phyloP scores from a whole-genome alignment of 2,888 invertebrate genomes.

The Athalia circularis region DNA sequence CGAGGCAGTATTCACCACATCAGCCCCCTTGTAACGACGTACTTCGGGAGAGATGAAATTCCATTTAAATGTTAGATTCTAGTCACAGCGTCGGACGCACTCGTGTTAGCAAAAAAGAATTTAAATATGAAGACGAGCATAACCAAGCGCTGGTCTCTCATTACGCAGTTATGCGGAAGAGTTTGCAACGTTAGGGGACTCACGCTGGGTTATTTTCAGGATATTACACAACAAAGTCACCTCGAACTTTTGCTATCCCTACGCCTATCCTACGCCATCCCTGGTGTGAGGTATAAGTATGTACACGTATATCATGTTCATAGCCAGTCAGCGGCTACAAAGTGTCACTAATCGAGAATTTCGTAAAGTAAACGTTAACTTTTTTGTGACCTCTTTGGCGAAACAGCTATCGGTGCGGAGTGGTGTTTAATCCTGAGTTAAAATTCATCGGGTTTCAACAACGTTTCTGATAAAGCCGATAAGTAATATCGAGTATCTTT shows the following conservation, averaged over 20 bases:
- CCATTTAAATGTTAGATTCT: conserved; percentile 27
- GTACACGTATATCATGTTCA: conserved; percentile 6
- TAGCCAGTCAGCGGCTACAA: conserved; percentile 20
- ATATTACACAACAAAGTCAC: conserved; percentile 33
- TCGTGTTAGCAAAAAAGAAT: not conserved
- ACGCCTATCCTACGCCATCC: conserved; percentile 1
- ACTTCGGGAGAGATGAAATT: conserved; percentile 16
- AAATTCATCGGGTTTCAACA: conserved; percentile 25
- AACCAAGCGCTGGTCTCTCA: conserved; percentile 32
- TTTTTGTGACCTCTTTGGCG: conserved; percentile 6
- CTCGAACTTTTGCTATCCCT: conserved; percentile 1
- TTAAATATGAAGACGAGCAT: conserved; percentile 37
- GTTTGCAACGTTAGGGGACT: conserved; percentile 5
- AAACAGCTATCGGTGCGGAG: conserved; percentile 10
- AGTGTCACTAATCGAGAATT: conserved; percentile 42
- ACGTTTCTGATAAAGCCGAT: conserved; percentile 38
- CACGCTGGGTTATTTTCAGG: not conserved
- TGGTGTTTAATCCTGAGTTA: conserved; percentile 21
- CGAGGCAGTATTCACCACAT: conserved; percentile 1
- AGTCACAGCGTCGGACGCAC: not conserved
- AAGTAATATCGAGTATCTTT: conserved; percentile 25
- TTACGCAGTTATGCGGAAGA: conserved; percentile 36
- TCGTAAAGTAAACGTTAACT: conserved; percentile 15
- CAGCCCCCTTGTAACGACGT: conserved; percentile 14
- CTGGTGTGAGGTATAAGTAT: not conserved